Conservation (phyloP, 2,888 invertebrate genomes). For the Lomographa bimaculata region DNA sequence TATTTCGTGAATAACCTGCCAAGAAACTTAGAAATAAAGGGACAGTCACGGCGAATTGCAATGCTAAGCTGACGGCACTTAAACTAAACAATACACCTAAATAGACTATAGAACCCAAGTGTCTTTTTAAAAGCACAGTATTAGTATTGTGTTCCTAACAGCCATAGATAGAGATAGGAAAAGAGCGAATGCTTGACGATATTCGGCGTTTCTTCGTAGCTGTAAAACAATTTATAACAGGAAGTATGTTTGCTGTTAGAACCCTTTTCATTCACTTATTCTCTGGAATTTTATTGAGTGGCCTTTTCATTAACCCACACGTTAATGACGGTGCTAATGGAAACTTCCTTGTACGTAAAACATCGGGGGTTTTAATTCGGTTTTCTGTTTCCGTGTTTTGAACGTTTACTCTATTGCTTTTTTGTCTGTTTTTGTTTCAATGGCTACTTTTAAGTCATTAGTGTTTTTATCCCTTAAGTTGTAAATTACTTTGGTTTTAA, state of each 20-base stretch:
- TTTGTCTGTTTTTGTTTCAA: constrained; percentile 13
- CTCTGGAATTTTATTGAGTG: constrained; percentile 53
- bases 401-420: constrained; percentile 26
- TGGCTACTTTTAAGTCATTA: constrained; percentile 9
- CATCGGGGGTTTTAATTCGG: constrained; percentile 43
- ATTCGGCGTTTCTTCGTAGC: constrained; percentile 42
- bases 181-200: constrained; percentile 33
- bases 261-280: constrained; percentile 39
- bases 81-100: constrained; percentile 26
- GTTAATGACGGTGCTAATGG: constrained; percentile 68
- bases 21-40: too few relatives aligned
- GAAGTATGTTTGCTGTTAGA: constrained; percentile 38
- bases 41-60: too few relatives aligned
- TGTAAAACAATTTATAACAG: constrained; percentile 43
- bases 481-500: constrained; percentile 3
- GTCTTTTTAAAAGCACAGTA: too few relatives aligned
- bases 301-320: constrained; percentile 56
- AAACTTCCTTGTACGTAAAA: constrained; percentile 52
- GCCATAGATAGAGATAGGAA: constrained; percentile 12
- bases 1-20: too few relatives aligned
- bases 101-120: constrained; percentile 23
- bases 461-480: constrained; percentile 4
- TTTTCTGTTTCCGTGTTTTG: constrained; percentile 39
- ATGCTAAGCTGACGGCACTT: constrained; percentile 20
- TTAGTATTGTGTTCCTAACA: constrained; percentile 20